Percentiles rank a stretch among this genome's conserved stretches.
phyloP scores from a whole-genome alignment of 2,113 vertebrate species.

The Grantiella picta region DNA sequence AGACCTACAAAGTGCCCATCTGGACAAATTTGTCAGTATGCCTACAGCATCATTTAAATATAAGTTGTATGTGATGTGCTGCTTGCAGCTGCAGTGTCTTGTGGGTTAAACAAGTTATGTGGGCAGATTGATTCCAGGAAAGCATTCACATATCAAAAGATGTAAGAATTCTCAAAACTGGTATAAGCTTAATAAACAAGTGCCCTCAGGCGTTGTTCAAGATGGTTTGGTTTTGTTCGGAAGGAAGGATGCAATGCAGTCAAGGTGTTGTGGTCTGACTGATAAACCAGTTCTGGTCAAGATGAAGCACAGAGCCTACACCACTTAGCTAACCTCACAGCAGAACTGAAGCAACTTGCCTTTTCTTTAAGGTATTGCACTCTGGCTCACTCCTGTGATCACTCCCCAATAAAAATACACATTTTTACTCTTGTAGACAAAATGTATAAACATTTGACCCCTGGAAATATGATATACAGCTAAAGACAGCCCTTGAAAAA shows the following conservation, averaged over 20 bases:
- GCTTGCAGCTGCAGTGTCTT: not conserved
- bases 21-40: not conserved
- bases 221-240: not conserved
- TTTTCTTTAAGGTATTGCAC: not conserved
- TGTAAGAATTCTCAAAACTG: not conserved
- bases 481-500: not conserved
- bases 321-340: not conserved
- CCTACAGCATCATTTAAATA: not conserved
- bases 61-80: not conserved
- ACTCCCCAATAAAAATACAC: not conserved
- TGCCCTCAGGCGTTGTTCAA: not conserved
- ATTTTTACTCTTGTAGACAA: slow-evolving; percentile 17
- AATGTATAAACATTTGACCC: slow-evolving; percentile 39
- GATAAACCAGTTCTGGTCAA: not conserved
- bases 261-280: not conserved
- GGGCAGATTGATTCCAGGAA: not conserved
- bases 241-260: not conserved
- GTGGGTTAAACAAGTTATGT: not conserved
- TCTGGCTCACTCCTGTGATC: not conserved
- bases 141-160: not conserved
- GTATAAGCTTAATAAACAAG: not conserved
- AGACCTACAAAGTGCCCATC: not conserved
- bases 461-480: slow-evolving; percentile 9
- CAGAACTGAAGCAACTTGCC: not conserved
- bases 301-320: not conserved